Evolutionary conservation across 2,888 invertebrate genomes (phyloP).

Genomic region (Mechanitis mazaeus): DNA sequence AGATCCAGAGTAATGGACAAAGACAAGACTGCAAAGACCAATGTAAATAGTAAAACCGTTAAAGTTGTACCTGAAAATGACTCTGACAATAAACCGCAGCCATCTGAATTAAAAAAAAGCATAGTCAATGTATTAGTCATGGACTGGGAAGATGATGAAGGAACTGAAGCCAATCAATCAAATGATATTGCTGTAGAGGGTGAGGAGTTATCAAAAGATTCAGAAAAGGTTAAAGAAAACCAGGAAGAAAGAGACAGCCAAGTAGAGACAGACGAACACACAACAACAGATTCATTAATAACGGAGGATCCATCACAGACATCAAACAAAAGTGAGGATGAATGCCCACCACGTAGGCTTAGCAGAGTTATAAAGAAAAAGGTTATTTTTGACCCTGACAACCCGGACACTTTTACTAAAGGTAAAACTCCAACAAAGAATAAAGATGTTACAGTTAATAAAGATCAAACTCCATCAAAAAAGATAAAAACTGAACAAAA

Average conservation of each 20-base stretch:
- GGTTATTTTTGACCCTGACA: conserved; percentile 85
- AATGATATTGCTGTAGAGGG: conserved; percentile 16
- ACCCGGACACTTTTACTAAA: conserved; percentile 72
- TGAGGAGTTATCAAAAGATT: conserved; percentile 32
- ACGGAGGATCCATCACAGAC: conserved; percentile 42
- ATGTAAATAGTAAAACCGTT: conserved; percentile 28
- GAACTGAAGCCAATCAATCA: conserved; percentile 39
- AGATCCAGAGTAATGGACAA: conserved; percentile 11
- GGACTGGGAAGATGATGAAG: conserved; percentile 72
- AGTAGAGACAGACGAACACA: conserved; percentile 36
- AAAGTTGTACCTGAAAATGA: conserved; percentile 30
- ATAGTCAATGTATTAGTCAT: conserved; percentile 74
- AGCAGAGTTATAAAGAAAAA: conserved; percentile 82
- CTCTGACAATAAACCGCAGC: conserved; percentile 26
- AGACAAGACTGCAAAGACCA: conserved; percentile 24
- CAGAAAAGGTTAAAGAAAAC: conserved; percentile 34
- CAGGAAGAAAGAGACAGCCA: conserved; percentile 35
- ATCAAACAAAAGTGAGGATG: conserved; percentile 48
- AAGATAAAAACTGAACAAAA: conserved; percentile 47
- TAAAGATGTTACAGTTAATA: conserved; percentile 45
- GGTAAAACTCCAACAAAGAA: conserved; percentile 46
- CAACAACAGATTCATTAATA: conserved; percentile 41
- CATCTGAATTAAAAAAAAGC: conserved; percentile 34
- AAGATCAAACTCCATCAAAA: conserved; percentile 45
- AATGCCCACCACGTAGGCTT: conserved; percentile 54